Percentiles rank a stretch among this genome's conserved stretches.
Evolutionary conservation across 2,113 vertebrate genomes (phyloP).

Genomic region (Anoplopoma fimbria): DNA sequence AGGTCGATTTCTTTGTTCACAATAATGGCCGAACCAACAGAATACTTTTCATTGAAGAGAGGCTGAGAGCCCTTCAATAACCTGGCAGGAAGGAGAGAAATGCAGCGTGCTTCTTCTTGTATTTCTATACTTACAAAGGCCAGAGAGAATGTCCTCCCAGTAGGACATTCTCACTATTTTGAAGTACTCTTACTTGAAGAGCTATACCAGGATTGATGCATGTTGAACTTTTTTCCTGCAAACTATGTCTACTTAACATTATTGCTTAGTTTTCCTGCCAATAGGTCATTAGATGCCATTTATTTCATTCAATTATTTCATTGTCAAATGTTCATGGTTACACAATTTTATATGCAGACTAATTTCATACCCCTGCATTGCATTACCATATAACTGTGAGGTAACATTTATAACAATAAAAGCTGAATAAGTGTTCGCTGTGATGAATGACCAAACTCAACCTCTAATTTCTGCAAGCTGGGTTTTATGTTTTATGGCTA

Average conservation of each 20-base stretch:
- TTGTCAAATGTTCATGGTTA: background rate
- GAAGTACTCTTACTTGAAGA: background rate
- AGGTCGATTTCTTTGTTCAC: slow-evolving; percentile 57
- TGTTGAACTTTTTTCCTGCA: background rate
- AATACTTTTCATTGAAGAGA: slow-evolving; percentile 25
- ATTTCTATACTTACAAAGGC: background rate
- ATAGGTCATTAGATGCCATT: background rate
- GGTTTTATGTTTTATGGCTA: background rate
- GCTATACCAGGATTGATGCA: background rate
- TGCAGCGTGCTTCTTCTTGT: background rate
- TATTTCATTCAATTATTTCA: background rate
- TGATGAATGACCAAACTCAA: background rate
- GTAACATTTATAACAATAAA: background rate
- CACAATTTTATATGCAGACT: background rate
- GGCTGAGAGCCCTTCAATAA: slow-evolving; percentile 6
- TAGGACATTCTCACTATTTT: background rate
- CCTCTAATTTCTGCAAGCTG: background rate
- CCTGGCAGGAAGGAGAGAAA: slow-evolving; percentile 4
- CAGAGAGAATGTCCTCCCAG: background rate
- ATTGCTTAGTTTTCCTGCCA: background rate
- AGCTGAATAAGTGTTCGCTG: background rate
- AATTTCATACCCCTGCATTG: background rate
- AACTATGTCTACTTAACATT: background rate
- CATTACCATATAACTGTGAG: background rate
- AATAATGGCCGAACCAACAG: slow-evolving; percentile 23